Conservation (phyloP, 2,797 vertebrate species). For the Morelia viridis region DNA sequence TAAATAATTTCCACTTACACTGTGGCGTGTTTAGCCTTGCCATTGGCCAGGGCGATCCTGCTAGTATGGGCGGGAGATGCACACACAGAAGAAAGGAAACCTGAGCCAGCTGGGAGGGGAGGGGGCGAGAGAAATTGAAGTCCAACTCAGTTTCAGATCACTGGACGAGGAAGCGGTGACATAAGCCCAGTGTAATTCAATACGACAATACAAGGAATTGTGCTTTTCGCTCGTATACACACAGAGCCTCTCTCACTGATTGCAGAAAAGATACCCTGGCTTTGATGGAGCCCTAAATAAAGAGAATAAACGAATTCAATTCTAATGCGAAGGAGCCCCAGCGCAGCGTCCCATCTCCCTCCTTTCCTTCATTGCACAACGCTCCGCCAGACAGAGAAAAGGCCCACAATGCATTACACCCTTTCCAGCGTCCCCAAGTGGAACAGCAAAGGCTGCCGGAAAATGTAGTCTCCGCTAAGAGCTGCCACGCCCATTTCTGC, state of each 20-base stretch:
- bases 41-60: not conserved
- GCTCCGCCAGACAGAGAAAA: not conserved
- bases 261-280: not conserved
- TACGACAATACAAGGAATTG: not conserved
- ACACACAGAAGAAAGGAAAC: not conserved
- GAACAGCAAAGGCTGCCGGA: slow-evolving; percentile 5
- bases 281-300: not conserved
- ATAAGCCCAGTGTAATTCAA: not conserved
- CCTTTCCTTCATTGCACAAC: not conserved
- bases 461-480: not conserved
- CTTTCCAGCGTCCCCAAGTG: not conserved
- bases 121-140: not conserved
- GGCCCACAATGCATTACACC: not conserved
- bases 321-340: not conserved
- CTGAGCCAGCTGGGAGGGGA: not conserved
- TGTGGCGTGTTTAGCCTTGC: not conserved
- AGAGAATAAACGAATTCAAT: not conserved
- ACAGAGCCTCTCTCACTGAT: not conserved
- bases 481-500: not conserved
- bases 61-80: not conserved
- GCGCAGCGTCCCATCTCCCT: not conserved
- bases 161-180: not conserved
- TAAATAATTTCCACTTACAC: not conserved
- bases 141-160: not conserved
- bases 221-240: not conserved